Evolutionary conservation across 2,113 vertebrate genomes (phyloP), one percentile per base, ranked within the genome.

Genomic region (Etheostoma spectabile): DNA sequence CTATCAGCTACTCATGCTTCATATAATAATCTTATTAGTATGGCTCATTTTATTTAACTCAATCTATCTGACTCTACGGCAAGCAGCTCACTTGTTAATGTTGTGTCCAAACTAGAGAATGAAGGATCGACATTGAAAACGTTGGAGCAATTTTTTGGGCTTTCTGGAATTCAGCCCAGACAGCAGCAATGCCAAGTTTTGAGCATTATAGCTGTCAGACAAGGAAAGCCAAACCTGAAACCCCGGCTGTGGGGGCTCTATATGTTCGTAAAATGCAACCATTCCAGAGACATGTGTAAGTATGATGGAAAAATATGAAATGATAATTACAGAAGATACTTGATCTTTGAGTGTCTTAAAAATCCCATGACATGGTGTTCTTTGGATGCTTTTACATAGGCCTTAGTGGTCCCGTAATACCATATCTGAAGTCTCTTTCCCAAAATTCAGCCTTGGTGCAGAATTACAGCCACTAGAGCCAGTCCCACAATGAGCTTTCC

Each of bases 121-220:
- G 83, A 91, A 74, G 65, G 65, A 91, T 88, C 35, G 64, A 87
- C 89, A 71, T 74, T 83, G 85, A 88, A 85, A n/a, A 83, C 86
- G 88, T 86, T 74, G 48, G 72, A 84, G 83, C 64, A 84, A 89
- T 87, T 91, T 86, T 91, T 86, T 51, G 62, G 27, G 68, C 67
- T 80, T 76, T 81, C 77, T 93, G 93, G 93, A 94, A 46, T 49
- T 7, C 4, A 72, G 89, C 93, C 92, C 92, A 89, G 90, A 84
- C 66, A 56, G 82, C 77, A 79, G 55, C 55, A 53, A 48, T 85
- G 89, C 89, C 92, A 91, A 87, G 87, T 84, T 91, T 53, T 63
- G 71, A 86, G 88, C 62, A 77, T 89, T 86, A 82, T 84, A 93
- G 87, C 85, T 86, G 86, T 90, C 80, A 82, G 70, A 91, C 89